Percentiles rank a stretch among this genome's conserved stretches.
Evolutionary conservation across 2,113 vertebrate species (phyloP).

Genomic region (Labrus mixtus): DNA sequence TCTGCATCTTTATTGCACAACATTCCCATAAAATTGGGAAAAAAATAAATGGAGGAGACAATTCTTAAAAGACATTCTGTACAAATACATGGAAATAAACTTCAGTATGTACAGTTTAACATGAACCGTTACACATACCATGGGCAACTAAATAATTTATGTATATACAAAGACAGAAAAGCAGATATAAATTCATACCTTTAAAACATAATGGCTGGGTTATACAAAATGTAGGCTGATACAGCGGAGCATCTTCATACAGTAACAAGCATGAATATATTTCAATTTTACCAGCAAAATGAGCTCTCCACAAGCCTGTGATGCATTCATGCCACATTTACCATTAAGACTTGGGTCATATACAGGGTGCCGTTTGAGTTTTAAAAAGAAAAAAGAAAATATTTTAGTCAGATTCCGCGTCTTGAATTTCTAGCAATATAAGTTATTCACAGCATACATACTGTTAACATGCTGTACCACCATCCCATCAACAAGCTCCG

Average conservation of each 20-base stretch:
- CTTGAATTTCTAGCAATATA: neutral
- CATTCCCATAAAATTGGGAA: slow-evolving; percentile 98
- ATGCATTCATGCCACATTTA: slow-evolving; percentile 57
- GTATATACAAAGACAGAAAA: slow-evolving; percentile 76
- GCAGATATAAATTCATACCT: slow-evolving; percentile 71
- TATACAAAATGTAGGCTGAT: slow-evolving; percentile 73
- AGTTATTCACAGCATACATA: neutral
- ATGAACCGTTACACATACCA: slow-evolving; percentile 82
- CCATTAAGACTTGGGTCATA: slow-evolving; percentile 79
- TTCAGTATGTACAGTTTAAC: slow-evolving; percentile 90
- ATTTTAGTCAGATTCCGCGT: no score
- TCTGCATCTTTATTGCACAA: slow-evolving; percentile 98
- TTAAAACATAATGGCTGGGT: slow-evolving; percentile 62
- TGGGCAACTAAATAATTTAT: slow-evolving; percentile 93
- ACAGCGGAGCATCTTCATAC: slow-evolving; percentile 62
- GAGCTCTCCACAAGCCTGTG: slow-evolving; percentile 51
- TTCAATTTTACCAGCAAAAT: slow-evolving; percentile 69
- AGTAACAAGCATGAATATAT: slow-evolving; percentile 49
- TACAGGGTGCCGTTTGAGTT: slow-evolving; percentile 56
- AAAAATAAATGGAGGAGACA: slow-evolving; percentile 87
- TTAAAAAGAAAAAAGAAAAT: slow-evolving; percentile 2
- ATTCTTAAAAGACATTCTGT: slow-evolving; percentile 91
- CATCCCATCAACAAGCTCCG: neutral
- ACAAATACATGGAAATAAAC: slow-evolving; percentile 89
- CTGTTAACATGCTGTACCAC: neutral